Base-by-base conservation (phyloP, 2,888 invertebrate genomes). In the Chymomyza amoena region DNA sequence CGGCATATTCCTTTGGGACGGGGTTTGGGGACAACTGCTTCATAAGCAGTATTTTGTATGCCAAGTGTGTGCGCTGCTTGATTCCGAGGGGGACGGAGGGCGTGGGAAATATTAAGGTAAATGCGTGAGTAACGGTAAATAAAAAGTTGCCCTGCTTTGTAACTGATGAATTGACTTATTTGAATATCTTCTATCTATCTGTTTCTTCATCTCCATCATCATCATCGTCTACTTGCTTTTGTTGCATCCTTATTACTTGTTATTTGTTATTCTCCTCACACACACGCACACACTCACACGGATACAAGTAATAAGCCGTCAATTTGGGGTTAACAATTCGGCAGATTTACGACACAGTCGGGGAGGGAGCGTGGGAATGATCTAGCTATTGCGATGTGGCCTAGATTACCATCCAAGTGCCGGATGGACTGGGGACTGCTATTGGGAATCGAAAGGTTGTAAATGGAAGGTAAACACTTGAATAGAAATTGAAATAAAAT, bases 1-100 rank as follows among this genome's bases (percentile, higher is more conserved):
- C 68, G 72, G 57, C 28, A 25, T 57, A 56, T 28, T 61, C 50
- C 20, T 25, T 50, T 13, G 25, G 13, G 20, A 62, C n/a, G n/a
- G 25, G 51, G 18, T 13, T 18, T 25, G 59, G 32, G 32, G 25
- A 45, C 51, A 25, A 36, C 36, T 59, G 25, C 13, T 59, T 45
- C 18, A 50, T 62, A 45, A 50, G 62, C 62, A 57, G 20, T 13
- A 57, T 25, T 57, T 57, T 7, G 39, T 39, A 61, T 36, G 39
- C 39, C 18, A 36, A 39, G 61, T 20, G 25, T 20, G 61, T 61
- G 20, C 39, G 61, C 45, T 61, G 61, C 61, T 10, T 45, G 50
- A 61, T 20, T 61, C 36, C 36, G 32, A 7, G 32, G 32, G 32
- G 32, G 4, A 2, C 32, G 32, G 32, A 4, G 5, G 7, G n/a